A percentile compares a stretch with the other conserved stretches of the same genome.
Evolutionary conservation across 2,113 vertebrate species (phyloP).

Genomic region (Dermatemys mawii): DNA sequence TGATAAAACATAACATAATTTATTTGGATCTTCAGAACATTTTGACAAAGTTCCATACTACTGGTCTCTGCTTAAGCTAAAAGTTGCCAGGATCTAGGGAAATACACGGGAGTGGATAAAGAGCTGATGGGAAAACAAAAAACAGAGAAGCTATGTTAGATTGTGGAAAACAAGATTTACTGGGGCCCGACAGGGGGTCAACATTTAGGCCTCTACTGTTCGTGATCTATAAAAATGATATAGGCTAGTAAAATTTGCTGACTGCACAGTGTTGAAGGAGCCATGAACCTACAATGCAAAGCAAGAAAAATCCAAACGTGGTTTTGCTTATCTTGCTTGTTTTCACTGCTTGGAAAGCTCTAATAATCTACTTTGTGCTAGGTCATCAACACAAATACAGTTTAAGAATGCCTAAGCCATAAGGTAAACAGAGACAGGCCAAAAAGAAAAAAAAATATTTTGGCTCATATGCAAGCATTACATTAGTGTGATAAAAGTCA

Average conservation of each 20-base stretch:
- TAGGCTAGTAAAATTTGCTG: conserved; percentile 73
- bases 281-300: conserved; percentile 53
- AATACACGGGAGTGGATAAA: conserved; percentile 70
- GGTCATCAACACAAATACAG: conserved; percentile 35
- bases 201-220: conserved; percentile 72
- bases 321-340: conserved; percentile 61
- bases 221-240: conserved; percentile 78
- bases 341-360: conserved; percentile 53
- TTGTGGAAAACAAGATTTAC: conserved; percentile 74
- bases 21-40: conserved; percentile 73
- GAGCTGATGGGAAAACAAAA: conserved; percentile 66
- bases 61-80: conserved; percentile 70
- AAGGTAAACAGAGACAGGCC: conserved; percentile 52
- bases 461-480: conserved; percentile 55
- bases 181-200: conserved; percentile 69
- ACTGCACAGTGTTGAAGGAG: conserved; percentile 66
- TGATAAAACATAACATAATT: conserved; percentile 74
- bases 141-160: conserved; percentile 65
- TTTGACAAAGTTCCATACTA: conserved; percentile 76
- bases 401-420: conserved; percentile 56
- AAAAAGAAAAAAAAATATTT: neutral
- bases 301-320: conserved; percentile 52
- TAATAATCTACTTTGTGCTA: conserved; percentile 12
- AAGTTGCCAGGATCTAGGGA: conserved; percentile 63
- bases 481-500: conserved; percentile 24